phyloP scores from a whole-genome alignment of 1,140 invertebrate genomes.

The Papilio dardanus region DNA sequence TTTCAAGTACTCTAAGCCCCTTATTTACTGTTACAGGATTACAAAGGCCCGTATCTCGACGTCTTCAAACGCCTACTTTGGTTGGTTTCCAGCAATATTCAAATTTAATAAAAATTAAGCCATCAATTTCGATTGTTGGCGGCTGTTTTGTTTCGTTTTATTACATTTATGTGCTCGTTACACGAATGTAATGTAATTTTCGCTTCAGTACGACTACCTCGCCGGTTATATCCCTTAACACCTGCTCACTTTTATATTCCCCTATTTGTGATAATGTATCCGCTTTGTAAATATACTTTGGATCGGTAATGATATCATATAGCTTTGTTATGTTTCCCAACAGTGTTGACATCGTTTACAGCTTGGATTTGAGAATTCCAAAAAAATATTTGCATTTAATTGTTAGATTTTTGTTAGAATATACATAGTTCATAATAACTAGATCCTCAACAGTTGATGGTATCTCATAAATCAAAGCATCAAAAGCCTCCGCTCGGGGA shows the following conservation, averaged over 20 bases:
- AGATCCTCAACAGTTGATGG: constrained; percentile 9
- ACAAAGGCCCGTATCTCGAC: not conserved
- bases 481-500: constrained; percentile 3
- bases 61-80: not conserved
- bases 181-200: constrained; percentile 19
- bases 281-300: constrained; percentile 16
- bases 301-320: constrained; percentile 2
- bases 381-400: not conserved
- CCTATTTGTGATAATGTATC: constrained; percentile 24
- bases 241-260: constrained; percentile 21
- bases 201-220: constrained; percentile 1
- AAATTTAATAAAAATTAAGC: constrained; percentile 18
- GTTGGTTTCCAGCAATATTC: not conserved
- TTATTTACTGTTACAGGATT: not conserved
- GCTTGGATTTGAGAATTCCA: not conserved
- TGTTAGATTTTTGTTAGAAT: not conserved
- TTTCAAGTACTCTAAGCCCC: not conserved
- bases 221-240: constrained; percentile 21
- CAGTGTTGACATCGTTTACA: not conserved
- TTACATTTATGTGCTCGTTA: constrained; percentile 19
- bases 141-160: constrained; percentile 23
- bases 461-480: constrained; percentile 28
- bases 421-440: not conserved
- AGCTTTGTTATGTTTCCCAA: not conserved
- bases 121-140: constrained; percentile 14